These are phyloP conservation scores for Scotopteryx bipunctaria DNA, from an alignment of 2,888 invertebrate species.

Conservation along the genomic window DNA sequence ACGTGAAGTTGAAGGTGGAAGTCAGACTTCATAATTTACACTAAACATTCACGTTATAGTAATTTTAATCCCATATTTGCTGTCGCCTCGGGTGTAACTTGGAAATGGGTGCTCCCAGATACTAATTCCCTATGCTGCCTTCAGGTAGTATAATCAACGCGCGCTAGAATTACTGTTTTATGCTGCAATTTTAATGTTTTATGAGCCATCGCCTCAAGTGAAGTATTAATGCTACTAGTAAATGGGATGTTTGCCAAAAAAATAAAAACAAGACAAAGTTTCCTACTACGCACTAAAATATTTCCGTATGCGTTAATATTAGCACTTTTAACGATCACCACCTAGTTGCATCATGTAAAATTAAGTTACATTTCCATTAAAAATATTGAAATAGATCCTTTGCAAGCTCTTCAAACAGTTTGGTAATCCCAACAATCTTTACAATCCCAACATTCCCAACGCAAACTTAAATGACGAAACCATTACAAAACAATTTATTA, in stretches of 20 bases:
- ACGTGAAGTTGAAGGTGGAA: neutral
- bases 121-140: constrained; percentile 10
- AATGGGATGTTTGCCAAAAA: too few species aligned
- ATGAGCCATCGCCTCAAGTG: constrained; percentile 3
- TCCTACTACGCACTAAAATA: too few species aligned
- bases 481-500: constrained; percentile 26
- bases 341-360: neutral
- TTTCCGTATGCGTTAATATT: too few species aligned
- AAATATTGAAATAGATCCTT: neutral
- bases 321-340: neutral
- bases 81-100: constrained; percentile 10
- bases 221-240: neutral
- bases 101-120: constrained; percentile 10
- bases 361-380: neutral
- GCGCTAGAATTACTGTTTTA: constrained; percentile 1
- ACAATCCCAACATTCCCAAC: constrained; percentile 7
- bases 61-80: constrained; percentile 23
- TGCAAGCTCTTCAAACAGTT: constrained; percentile 4
- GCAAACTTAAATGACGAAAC: constrained; percentile 12
- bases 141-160: constrained; percentile 15
- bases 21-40: neutral
- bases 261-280: neutral
- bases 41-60: neutral
- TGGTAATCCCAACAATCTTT: constrained; percentile 14
- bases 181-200: constrained; percentile 13